Conservation (phyloP, 1,140 invertebrate species). For the Stenopsyche tienmushanensis region DNA sequence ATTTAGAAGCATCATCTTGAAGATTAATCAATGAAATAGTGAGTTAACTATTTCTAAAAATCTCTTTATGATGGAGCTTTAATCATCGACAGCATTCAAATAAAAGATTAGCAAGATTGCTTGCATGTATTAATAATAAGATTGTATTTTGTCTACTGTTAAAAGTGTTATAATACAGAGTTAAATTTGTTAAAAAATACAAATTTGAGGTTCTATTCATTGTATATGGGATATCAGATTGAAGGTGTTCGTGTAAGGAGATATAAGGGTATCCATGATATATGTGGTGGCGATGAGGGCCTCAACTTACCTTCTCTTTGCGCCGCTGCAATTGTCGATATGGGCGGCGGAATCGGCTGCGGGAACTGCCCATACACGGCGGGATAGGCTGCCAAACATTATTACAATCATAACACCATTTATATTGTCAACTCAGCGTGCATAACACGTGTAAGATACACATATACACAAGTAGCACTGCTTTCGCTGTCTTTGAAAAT, state of each 20-base stretch:
- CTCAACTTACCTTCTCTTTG: slow-evolving; percentile 91
- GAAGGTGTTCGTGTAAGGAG: not conserved
- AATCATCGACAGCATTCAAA: too few relatives aligned
- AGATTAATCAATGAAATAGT: too few relatives aligned
- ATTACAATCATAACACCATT: slow-evolving; percentile 57
- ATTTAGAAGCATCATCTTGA: too few relatives aligned
- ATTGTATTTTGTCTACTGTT: too few relatives aligned
- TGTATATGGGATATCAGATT: too few relatives aligned
- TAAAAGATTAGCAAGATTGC: too few relatives aligned
- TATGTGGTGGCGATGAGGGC: slow-evolving; percentile 33
- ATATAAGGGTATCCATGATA: not conserved
- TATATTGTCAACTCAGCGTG: slow-evolving; percentile 38
- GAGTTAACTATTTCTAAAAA: too few relatives aligned
- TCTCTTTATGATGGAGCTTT: too few relatives aligned
- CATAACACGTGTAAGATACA: slow-evolving; percentile 30
- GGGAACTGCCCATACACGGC: slow-evolving; percentile 94
- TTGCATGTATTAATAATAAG: too few relatives aligned
- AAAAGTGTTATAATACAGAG: too few relatives aligned
- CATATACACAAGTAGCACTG: slow-evolving; percentile 21
- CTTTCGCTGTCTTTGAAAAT: not conserved
- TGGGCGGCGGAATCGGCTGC: slow-evolving; percentile 89
- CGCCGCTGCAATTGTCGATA: slow-evolving; percentile 84
- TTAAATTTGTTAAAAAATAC: too few relatives aligned
- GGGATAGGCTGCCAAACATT: slow-evolving; percentile 86
- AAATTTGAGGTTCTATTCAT: too few relatives aligned